Conservation (phyloP, 2,113 vertebrate species). For the Astur gentilis region DNA sequence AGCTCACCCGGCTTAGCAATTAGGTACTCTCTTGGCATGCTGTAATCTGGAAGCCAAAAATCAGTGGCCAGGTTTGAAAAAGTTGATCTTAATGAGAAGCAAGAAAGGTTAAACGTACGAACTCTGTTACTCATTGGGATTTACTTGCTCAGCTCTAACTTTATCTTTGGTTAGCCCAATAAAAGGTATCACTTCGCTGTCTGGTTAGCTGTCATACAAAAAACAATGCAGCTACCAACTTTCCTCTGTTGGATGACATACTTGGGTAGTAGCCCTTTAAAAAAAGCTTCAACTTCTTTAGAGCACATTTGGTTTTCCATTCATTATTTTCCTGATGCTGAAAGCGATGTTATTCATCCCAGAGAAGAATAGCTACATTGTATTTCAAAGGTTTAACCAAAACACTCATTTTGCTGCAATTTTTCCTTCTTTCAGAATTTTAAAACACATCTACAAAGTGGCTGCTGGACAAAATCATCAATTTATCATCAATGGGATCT, state of each 20-base stretch:
- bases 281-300: background rate
- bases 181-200: conserved; percentile 56
- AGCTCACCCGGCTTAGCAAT: background rate
- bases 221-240: conserved; percentile 59
- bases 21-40: background rate
- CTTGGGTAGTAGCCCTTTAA: conserved; percentile 52
- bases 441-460: background rate
- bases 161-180: conserved; percentile 54
- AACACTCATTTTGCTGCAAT: background rate
- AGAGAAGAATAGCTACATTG: conserved; percentile 28
- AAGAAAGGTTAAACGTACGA: conserved; percentile 23
- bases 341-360: conserved; percentile 3
- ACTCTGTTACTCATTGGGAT: conserved; percentile 18
- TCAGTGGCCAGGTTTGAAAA: background rate
- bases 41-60: background rate
- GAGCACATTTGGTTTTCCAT: conserved; percentile 34
- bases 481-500: background rate
- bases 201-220: conserved; percentile 48
- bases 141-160: conserved; percentile 55
- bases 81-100: background rate
- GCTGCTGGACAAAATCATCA: background rate
- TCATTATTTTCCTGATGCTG: conserved; percentile 38
- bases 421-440: background rate
- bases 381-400: conserved; percentile 21
- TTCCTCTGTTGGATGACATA: conserved; percentile 46